Base-by-base conservation (phyloP, 2,888 invertebrate genomes). In the Drosophila vallismaia region DNA sequence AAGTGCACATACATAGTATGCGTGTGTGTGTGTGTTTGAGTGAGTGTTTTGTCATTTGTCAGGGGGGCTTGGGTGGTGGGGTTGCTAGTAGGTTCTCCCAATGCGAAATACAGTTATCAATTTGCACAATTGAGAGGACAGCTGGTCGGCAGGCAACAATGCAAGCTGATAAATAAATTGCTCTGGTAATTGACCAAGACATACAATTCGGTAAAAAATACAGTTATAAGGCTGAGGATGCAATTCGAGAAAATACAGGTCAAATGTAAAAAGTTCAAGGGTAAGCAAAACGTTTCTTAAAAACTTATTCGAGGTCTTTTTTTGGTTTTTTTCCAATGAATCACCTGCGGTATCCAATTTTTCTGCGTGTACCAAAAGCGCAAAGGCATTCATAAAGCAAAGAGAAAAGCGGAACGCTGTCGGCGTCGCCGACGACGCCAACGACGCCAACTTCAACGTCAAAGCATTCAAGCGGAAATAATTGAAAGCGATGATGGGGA, bases 81-180 rank as follows among this genome's bases (percentile, higher is more conserved):
- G 28, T 28, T 4, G 28, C 28, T 28, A 6, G 28, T 28, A 6
- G 28, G 5, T 28, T 28, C 28, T 28, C 6, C 6, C 6, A 28
- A 28, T 5, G 50, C 50, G 33, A 31, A 38, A 54, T 19, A 54
- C n/a, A 10, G 59, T 36, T 46, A 54, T 46, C 38, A 54, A 46
- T 31, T 55, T 54, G 60, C 55, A 24, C 24, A 62, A 50, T 66
- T 53, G 45, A 7, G 12, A 33, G 40, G 5, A 26, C 19, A 50
- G 36, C 14, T 33, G 8, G 36, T 19, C 14, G 28, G 42, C 29
- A 58, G 66, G 31, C 59, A 62, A 26, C 46, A 19, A 19, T 19
- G 19, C 19, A 40, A 36, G 24, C 55, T 72, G 64, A 75, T 76
- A 75, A 79, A 79, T 76, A 85, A 85, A 82, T 71, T 82, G 86